A percentile compares a stretch with the other conserved stretches of the same genome.
Conservation (phyloP, 2,888 invertebrate genomes). For the Limulus polyphemus region DNA sequence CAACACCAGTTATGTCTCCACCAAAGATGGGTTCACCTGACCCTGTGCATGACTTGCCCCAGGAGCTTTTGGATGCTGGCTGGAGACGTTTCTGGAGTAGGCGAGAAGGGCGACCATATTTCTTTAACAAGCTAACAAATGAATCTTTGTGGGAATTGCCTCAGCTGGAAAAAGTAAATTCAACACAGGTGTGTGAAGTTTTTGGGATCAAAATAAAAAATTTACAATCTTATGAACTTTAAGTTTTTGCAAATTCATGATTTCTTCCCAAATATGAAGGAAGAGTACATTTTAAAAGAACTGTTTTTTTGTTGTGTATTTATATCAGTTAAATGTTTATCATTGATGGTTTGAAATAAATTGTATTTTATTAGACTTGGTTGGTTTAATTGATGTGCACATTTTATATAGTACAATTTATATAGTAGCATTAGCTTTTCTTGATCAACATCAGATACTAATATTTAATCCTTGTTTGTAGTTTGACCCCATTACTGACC, state of each 20-base stretch:
- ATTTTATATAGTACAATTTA: too few relatives aligned
- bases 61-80: slow-evolving; percentile 65
- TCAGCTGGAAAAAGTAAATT: slow-evolving; percentile 38
- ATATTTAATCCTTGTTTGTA: slow-evolving; percentile 28
- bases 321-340: too few relatives aligned
- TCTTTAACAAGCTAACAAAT: slow-evolving; percentile 89
- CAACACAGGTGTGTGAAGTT: not conserved
- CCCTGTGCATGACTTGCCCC: slow-evolving; percentile 44
- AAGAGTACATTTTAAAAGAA: too few relatives aligned
- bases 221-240: too few relatives aligned
- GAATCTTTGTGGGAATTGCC: slow-evolving; percentile 97
- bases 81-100: slow-evolving; percentile 97
- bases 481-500: slow-evolving; percentile 85
- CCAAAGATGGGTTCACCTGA: slow-evolving; percentile 26
- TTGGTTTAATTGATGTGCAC: too few relatives aligned
- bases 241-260: too few relatives aligned
- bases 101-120: slow-evolving; percentile 85
- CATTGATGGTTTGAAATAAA: too few relatives aligned
- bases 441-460: too few relatives aligned
- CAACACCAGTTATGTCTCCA: slow-evolving; percentile 21
- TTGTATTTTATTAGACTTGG: too few relatives aligned
- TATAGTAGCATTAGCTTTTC: too few relatives aligned
- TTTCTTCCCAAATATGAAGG: too few relatives aligned
- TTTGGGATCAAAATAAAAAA: not conserved
- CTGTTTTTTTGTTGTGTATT: too few relatives aligned